These are phyloP conservation scores for Achatina immaculata DNA, from an alignment of 1,140 invertebrate species.

Conservation along the genomic window DNA sequence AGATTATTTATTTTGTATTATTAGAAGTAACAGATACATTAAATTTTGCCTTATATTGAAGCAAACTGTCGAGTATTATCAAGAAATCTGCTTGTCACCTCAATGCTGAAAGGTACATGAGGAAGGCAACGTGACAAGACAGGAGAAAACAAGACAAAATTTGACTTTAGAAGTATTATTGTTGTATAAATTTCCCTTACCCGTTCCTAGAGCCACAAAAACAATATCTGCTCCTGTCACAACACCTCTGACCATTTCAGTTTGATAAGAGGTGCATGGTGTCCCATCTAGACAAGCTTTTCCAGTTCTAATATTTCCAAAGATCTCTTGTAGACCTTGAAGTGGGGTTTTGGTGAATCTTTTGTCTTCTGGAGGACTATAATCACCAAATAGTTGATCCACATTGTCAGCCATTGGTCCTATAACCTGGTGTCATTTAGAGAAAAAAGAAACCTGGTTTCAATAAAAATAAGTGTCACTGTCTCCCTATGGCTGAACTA, in stretches of 20 bases:
- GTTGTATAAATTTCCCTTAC: conserved; percentile 30
- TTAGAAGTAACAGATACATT: background rate
- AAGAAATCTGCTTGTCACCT: too few species aligned
- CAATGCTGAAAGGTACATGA: too few species aligned
- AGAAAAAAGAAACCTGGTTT: too few species aligned
- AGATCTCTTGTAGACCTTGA: conserved; percentile 44
- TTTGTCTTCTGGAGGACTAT: conserved; percentile 41
- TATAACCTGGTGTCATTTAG: conserved; percentile 56
- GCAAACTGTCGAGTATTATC: background rate
- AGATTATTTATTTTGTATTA: background rate
- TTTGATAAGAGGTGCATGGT: conserved; percentile 47
- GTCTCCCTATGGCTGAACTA: too few species aligned
- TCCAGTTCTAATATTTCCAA: conserved; percentile 19
- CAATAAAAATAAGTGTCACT: too few species aligned
- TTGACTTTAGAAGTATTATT: background rate
- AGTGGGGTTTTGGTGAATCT: conserved; percentile 50
- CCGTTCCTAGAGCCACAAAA: conserved; percentile 61
- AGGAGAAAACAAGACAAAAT: background rate
- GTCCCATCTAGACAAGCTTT: conserved; percentile 47
- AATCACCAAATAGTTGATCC: conserved; percentile 53
- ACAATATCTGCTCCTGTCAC: conserved; percentile 47
- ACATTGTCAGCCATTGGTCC: conserved; percentile 60
- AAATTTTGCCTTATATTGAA: background rate
- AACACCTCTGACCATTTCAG: conserved; percentile 32
- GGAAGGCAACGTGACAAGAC: background rate